Evolutionary conservation across 2,888 invertebrate genomes (phyloP).

Genomic region (Alloscopus bannaensis): DNA sequence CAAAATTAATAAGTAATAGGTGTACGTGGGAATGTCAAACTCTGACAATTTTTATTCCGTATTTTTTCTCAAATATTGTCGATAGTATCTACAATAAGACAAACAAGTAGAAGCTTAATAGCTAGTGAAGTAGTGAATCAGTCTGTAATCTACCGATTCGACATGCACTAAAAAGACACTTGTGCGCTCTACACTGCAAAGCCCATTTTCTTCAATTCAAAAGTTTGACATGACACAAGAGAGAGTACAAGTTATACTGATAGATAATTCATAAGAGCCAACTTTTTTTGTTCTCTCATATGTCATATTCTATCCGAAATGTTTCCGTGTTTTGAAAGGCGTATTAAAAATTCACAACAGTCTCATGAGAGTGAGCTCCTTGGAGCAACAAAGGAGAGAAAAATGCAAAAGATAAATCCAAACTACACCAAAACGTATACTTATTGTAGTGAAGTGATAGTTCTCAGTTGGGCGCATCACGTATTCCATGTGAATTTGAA

Average conservation of each 20-base stretch:
- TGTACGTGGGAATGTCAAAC: constrained; percentile 42
- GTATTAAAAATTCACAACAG: constrained; percentile 48
- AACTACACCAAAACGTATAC: not conserved
- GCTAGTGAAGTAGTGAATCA: constrained; percentile 19
- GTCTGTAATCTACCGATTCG: too few relatives aligned
- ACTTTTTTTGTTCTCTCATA: constrained; percentile 40
- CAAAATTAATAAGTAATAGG: constrained; percentile 43
- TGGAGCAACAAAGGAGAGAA: not conserved
- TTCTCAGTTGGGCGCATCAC: not conserved
- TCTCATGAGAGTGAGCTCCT: constrained; percentile 15
- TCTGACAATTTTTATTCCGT: constrained; percentile 35
- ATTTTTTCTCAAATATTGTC: too few relatives aligned
- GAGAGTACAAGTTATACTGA: constrained; percentile 32
- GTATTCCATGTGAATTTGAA: constrained; percentile 43
- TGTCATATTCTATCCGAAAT: constrained; percentile 46
- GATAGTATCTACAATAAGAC: not conserved
- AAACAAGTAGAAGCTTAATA: not conserved
- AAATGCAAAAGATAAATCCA: not conserved
- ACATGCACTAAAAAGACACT: constrained; percentile 26
- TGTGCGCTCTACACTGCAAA: not conserved
- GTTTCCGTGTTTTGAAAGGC: constrained; percentile 42
- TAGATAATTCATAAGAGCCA: constrained; percentile 45
- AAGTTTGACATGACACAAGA: constrained; percentile 31
- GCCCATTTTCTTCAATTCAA: constrained; percentile 34
- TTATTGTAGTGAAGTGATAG: not conserved